Evolutionary conservation across 2,113 vertebrate species (phyloP).

Genomic region (Noturus placidus): DNA sequence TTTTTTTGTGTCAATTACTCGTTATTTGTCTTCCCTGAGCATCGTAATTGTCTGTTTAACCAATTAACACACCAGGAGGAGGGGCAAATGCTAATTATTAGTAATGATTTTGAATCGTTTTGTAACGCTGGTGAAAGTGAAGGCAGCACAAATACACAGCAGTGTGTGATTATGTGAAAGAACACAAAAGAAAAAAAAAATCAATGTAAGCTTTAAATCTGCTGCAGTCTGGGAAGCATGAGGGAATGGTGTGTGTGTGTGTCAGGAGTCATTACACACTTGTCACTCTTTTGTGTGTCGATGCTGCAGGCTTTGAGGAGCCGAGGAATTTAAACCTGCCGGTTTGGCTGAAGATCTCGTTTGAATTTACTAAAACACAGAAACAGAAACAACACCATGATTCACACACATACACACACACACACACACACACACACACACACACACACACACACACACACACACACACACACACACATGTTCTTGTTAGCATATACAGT

Average conservation of each 20-base stretch:
- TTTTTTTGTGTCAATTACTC: background rate
- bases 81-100: background rate
- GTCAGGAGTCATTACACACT: slow-evolving; percentile 53
- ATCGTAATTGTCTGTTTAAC: background rate
- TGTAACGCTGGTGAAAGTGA: slow-evolving; percentile 4
- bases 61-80: background rate
- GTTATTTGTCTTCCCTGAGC: background rate
- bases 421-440: background rate
- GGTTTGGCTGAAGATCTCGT: background rate
- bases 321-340: slow-evolving; percentile 15
- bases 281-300: slow-evolving; percentile 46
- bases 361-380: slow-evolving; percentile 15
- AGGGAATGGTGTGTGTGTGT: slow-evolving; percentile 22
- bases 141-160: background rate
- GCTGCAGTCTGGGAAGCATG: background rate
- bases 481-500: background rate
- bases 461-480: background rate
- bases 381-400: background rate
- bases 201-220: background rate
- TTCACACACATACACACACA: background rate
- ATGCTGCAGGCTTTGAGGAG: slow-evolving; percentile 40
- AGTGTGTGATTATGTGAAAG: background rate
- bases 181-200: background rate
- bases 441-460: background rate
- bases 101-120: background rate